Evolutionary conservation across 1,140 invertebrate genomes (phyloP).

Genomic region (Ruditapes philippinarum): DNA sequence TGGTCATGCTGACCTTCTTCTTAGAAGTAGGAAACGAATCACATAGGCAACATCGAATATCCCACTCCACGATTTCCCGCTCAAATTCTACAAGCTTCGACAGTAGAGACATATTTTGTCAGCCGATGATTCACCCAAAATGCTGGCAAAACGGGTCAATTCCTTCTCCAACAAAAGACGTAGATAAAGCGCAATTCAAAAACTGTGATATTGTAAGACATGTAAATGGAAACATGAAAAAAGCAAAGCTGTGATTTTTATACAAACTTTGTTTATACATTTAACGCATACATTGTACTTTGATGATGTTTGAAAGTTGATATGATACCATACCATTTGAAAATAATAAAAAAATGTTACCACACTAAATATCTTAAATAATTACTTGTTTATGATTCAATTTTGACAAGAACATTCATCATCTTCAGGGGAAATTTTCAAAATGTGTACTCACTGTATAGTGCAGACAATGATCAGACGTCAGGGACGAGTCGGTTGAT

Average conservation of each 20-base stretch:
- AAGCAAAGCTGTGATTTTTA: slow-evolving; percentile 12
- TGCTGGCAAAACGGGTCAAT: slow-evolving; percentile 12
- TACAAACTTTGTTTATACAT: not conserved
- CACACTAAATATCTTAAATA: no score
- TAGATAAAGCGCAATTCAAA: not conserved
- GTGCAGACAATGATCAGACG: no score
- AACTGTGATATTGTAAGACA: not conserved
- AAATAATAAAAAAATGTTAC: no score
- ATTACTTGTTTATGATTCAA: no score
- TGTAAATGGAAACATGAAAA: not conserved
- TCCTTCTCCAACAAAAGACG: not conserved
- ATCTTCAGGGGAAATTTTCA: no score
- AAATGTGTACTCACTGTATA: no score
- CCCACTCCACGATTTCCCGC: slow-evolving; percentile 32
- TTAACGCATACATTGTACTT: not conserved
- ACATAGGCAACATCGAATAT: slow-evolving; percentile 71
- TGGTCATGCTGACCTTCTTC: slow-evolving; percentile 82
- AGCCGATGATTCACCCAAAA: slow-evolving; percentile 12
- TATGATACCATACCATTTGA: no score
- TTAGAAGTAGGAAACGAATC: slow-evolving; percentile 76
- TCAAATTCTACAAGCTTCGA: not conserved
- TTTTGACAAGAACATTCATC: no score
- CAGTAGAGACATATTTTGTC: slow-evolving; percentile 17
- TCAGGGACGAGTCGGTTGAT: no score
- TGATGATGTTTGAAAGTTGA: not conserved